These are phyloP conservation scores for Bombus picipes DNA, from an alignment of 1,140 invertebrate genomes.

Conservation along the genomic window DNA sequence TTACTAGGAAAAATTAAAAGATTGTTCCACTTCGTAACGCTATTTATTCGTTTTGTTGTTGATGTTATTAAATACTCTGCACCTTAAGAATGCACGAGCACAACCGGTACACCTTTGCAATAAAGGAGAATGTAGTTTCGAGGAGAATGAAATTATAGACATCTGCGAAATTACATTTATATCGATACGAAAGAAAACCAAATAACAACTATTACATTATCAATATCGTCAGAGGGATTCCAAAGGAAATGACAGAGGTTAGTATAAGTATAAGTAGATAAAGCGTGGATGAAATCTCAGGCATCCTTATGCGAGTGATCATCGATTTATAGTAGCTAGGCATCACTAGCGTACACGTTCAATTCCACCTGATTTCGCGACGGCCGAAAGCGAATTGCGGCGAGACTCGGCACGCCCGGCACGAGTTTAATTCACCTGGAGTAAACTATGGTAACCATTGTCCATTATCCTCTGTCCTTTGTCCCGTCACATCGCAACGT, in stretches of 20 bases:
- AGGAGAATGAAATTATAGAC: no score
- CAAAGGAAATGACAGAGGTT: no score
- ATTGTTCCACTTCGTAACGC: no score
- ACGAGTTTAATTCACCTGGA: slow-evolving; percentile 52
- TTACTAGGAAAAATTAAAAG: no score
- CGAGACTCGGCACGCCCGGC: slow-evolving; percentile 27
- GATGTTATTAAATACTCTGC: no score
- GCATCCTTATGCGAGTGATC: slow-evolving; percentile 30
- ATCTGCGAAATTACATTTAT: no score
- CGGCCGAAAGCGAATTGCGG: slow-evolving; percentile 37
- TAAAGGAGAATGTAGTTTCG: no score
- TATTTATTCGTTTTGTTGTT: no score
- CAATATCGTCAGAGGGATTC: background rate
- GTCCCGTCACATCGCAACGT: slow-evolving; percentile 39
- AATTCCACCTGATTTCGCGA: slow-evolving; percentile 43
- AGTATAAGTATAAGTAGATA: background rate
- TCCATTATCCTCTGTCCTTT: slow-evolving; percentile 48
- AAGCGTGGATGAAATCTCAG: background rate
- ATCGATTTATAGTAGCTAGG: background rate
- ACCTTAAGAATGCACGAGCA: no score
- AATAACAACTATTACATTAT: no score
- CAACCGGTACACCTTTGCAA: no score
- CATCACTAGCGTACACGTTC: slow-evolving; percentile 15
- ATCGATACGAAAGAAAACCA: no score
- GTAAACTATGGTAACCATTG: slow-evolving; percentile 54